Evolutionary conservation across 2,113 vertebrate genomes (phyloP), one percentile per base, ranked within the genome.

Genomic region (Pandion haliaetus): DNA sequence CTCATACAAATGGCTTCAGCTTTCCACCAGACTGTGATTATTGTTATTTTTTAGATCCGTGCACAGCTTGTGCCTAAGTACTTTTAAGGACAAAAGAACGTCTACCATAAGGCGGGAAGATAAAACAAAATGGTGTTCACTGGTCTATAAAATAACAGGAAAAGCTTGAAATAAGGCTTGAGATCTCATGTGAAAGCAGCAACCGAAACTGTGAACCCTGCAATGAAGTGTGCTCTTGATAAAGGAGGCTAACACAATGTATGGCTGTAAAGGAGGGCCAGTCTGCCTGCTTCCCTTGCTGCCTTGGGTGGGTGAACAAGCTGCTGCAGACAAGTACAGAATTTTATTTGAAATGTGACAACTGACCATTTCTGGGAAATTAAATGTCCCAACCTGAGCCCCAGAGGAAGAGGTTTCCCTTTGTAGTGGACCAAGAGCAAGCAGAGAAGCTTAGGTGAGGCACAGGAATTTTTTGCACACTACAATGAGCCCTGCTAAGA

Each of bases 1-100:
- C 55, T 62, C 28, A 8, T 72, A 61, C 31, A 93, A 73, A 73
- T 28, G 21, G 3, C 21, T 70, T 82, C 13, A 28, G 21, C 63
- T 92, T 90, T 95, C 65, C 26, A 42, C 78, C 28, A 92, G 70
- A 63, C 21, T 44, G n/a, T 55, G 52, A 42, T 88, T 92, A 59
- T 36, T 88, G 44, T 42, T 94, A 61, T 85, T 91, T 92, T 66
- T 78, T 34, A 82, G 55, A 77, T 86, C 34, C 0, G 3, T 3
- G 9, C 67, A 95, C 85, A 95, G 88, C 55, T 93, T 90, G 71
- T 94, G 67, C 61, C 38, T 62, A 70, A 90, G 50, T 88, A 83
- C n/a, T 92, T 82, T 71, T 83, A 76, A 93, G 69, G 72, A 86
- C 63, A 71, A 67, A 88, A 80, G 32, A 86, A 71, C 67, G 52